Evolutionary conservation across 2,113 vertebrate genomes (phyloP), one percentile per base, ranked within the genome.

Genomic region (Cavia aperea): DNA sequence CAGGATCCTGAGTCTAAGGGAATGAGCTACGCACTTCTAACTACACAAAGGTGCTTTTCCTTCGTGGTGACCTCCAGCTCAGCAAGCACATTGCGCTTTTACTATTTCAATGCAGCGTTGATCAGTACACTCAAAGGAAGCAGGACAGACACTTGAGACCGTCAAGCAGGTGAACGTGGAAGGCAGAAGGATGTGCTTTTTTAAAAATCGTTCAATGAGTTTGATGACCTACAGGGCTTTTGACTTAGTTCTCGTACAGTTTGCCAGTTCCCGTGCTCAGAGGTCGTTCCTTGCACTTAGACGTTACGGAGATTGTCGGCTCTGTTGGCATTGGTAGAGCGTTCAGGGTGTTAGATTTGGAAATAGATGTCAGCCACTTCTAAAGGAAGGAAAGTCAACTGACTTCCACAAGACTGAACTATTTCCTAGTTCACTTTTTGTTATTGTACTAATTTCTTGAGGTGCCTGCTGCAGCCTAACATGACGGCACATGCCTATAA

Each of bases 41-140:
- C 84, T n/a, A 16, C 49, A 77, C 81, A 81, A 4, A 12, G 2
- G 36, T 5, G 33, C 1, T 86, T 3, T 60, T 73, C 58, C 82
- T 86, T 49, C 62, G 29, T 5, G 11, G 15, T 83, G 21, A 65
- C 56, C 93, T 36, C 7, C 3, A 16, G 73, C 87, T 95, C 46
- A 79, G 13, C 4, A 85, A 82, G 3, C 56, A 13, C 24, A 13
- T 73, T 49, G 82, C n/a, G 6, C 8, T 19, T 94, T 78, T 46
- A 3, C 68, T 88, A 24, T 68, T 95, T 39, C 10, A 46, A 72
- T 62, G 72, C 58, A 94, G 89, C 51, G 92, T 94, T 92, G 92
- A 0, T 90, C 90, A 72, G 84, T 79, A 85, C 73, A 83, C n/a
- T 81, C 29, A 33, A 7, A 78, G 78, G 56, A n/a, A 63, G 95